Evolutionary conservation across 1,140 invertebrate genomes (phyloP).

Genomic region (Brachionus rotundiformis): DNA sequence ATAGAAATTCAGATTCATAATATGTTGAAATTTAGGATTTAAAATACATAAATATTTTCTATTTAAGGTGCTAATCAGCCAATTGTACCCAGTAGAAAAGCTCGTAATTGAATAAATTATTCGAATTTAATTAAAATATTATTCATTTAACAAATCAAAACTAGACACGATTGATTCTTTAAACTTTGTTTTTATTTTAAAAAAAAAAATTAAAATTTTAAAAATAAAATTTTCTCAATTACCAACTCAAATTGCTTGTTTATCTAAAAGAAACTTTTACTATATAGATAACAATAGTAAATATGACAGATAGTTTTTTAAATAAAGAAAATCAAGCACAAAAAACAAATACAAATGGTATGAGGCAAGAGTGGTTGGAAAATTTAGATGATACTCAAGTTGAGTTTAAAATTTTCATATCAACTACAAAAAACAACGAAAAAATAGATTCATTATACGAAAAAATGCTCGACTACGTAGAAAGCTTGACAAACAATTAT

Average conservation of each 20-base stretch:
- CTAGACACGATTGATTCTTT: conserved; percentile 36
- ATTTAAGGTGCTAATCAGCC: conserved; percentile 48
- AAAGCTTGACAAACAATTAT: neutral
- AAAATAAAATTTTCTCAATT: conserved; percentile 4
- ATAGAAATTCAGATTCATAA: neutral
- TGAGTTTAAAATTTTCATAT: conserved; percentile 48
- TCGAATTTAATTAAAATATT: neutral
- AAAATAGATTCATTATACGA: conserved; percentile 14
- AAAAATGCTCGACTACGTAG: conserved; percentile 36
- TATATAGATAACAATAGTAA: conserved; percentile 12
- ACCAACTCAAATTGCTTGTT: neutral
- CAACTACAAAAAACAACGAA: neutral
- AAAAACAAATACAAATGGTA: neutral
- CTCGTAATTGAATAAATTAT: conserved; percentile 37
- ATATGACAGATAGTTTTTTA: conserved; percentile 21
- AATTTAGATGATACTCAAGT: conserved; percentile 46
- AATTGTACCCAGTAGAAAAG: conserved; percentile 46
- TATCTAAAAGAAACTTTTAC: neutral
- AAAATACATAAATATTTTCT: neutral
- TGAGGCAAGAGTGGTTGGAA: conserved; percentile 9
- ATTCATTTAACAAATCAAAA: neutral
- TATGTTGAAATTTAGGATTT: neutral
- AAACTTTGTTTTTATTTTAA: conserved; percentile 37
- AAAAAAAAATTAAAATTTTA: neutral
- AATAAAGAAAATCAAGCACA: neutral